phyloP scores from a whole-genome alignment of 2,797 vertebrate species.

The Euthynnus affinis region DNA sequence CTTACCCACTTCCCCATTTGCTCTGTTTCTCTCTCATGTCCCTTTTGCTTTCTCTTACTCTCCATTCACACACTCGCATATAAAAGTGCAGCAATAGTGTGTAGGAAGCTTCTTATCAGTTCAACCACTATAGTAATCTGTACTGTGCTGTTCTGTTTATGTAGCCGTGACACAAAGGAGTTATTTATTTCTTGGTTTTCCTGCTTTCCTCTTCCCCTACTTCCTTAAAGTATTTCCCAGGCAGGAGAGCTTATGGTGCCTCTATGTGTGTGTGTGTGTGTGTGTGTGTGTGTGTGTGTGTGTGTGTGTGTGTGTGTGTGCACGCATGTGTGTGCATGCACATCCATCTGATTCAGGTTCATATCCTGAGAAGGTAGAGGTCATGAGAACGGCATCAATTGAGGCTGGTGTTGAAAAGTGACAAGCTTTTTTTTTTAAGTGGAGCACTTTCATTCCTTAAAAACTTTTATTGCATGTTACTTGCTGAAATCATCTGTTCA shows the following conservation, averaged over 20 bases:
- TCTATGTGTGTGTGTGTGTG: conserved; percentile 31
- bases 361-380: conserved; percentile 70
- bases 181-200: conserved; percentile 86
- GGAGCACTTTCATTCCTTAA: conserved; percentile 18
- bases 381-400: conserved; percentile 72
- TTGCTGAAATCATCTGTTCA: conserved; percentile 16
- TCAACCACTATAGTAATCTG: conserved; percentile 62
- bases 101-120: conserved; percentile 77
- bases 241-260: conserved; percentile 59
- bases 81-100: conserved; percentile 18
- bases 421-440: conserved; percentile 12
- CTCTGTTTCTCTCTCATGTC: conserved; percentile 24
- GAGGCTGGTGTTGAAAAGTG: conserved; percentile 21
- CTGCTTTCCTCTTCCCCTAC: conserved; percentile 71
- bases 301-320: background rate
- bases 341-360: conserved; percentile 63
- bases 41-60: conserved; percentile 15
- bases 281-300: conserved; percentile 28
- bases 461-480: conserved; percentile 15
- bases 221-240: conserved; percentile 82
- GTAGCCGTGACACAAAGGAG: conserved; percentile 78
- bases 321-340: conserved; percentile 9
- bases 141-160: conserved; percentile 80
- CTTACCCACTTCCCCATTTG: conserved; percentile 3
- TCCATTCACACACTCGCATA: conserved; percentile 16